phyloP scores from a whole-genome alignment of 1,140 invertebrate genomes.

The Drosophila rhopaloa region DNA sequence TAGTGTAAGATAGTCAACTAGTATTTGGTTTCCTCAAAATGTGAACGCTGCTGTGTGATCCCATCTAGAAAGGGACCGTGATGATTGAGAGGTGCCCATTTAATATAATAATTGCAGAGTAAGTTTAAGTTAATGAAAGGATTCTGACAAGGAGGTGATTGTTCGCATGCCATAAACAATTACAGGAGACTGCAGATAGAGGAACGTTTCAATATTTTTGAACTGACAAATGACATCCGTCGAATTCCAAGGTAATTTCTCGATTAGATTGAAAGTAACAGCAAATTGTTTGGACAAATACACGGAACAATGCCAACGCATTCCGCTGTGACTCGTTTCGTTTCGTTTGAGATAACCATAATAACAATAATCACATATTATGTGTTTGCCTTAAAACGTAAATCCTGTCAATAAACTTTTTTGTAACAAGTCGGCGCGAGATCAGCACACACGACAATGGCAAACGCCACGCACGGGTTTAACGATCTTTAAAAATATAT shows the following conservation, averaged over 20 bases:
- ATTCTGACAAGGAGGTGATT: constrained; percentile 28
- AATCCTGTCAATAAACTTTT: constrained; percentile 76
- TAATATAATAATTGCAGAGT: constrained; percentile 51
- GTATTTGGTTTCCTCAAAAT: constrained; percentile 27
- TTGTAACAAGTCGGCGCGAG: constrained; percentile 48
- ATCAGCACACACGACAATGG: constrained; percentile 19
- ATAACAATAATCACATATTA: constrained; percentile 50
- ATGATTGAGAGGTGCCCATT: constrained; percentile 46
- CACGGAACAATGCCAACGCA: constrained; percentile 20
- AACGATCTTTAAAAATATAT: constrained; percentile 59
- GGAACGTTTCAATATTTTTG: constrained; percentile 32
- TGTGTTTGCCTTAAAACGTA: constrained; percentile 51
- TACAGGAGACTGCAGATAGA: constrained; percentile 23
- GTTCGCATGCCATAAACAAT: constrained; percentile 41
- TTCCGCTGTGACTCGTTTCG: constrained; percentile 20
- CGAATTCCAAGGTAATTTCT: constrained; percentile 49
- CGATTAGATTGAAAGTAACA: constrained; percentile 59
- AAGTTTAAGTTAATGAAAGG: constrained; percentile 35
- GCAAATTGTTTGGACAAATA: constrained; percentile 47
- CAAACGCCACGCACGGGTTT: constrained; percentile 54
- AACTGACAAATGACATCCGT: background rate
- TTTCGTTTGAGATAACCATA: constrained; percentile 24
- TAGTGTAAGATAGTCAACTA: constrained; percentile 14
- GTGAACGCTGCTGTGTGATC: constrained; percentile 13
- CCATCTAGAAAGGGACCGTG: constrained; percentile 42